phyloP scores from a whole-genome alignment of 2,113 vertebrate species.

The Potamarius usumacintae region DNA sequence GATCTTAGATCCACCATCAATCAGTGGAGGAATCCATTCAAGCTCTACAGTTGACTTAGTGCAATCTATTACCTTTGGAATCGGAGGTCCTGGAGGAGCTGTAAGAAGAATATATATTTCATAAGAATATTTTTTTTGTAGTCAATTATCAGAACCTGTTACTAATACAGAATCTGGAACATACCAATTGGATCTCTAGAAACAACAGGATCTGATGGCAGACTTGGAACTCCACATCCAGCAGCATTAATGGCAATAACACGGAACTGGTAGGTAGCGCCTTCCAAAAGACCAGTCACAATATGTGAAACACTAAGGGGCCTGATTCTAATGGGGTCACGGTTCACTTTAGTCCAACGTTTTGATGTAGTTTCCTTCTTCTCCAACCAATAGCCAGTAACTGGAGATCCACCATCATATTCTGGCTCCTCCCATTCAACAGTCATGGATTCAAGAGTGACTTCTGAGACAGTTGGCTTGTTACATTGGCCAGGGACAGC shows the following conservation, averaged over 20 bases:
- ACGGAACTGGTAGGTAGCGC: slow-evolving; percentile 91
- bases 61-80: slow-evolving; percentile 94
- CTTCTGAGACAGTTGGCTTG: slow-evolving; percentile 90
- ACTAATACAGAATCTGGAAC: slow-evolving; percentile 30
- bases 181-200: slow-evolving; percentile 93
- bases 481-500: slow-evolving; percentile 95
- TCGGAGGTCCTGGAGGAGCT: slow-evolving; percentile 93
- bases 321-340: slow-evolving; percentile 88
- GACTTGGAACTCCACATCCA: slow-evolving; percentile 88
- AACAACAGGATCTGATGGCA: slow-evolving; percentile 86
- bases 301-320: slow-evolving; percentile 87
- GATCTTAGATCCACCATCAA: slow-evolving; percentile 92
- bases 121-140: background rate
- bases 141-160: background rate
- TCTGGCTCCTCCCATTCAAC: slow-evolving; percentile 98
- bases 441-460: slow-evolving; percentile 88
- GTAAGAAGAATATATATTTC: slow-evolving; percentile 36
- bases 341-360: slow-evolving; percentile 89
- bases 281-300: slow-evolving; percentile 87
- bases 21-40: slow-evolving; percentile 88
- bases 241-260: slow-evolving; percentile 91
- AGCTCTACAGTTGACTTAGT: slow-evolving; percentile 93
- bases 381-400: slow-evolving; percentile 93
- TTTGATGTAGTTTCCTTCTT: slow-evolving; percentile 92
- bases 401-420: slow-evolving; percentile 92